phyloP scores from a whole-genome alignment of 1,140 invertebrate genomes.

The Sycophila sp. region DNA sequence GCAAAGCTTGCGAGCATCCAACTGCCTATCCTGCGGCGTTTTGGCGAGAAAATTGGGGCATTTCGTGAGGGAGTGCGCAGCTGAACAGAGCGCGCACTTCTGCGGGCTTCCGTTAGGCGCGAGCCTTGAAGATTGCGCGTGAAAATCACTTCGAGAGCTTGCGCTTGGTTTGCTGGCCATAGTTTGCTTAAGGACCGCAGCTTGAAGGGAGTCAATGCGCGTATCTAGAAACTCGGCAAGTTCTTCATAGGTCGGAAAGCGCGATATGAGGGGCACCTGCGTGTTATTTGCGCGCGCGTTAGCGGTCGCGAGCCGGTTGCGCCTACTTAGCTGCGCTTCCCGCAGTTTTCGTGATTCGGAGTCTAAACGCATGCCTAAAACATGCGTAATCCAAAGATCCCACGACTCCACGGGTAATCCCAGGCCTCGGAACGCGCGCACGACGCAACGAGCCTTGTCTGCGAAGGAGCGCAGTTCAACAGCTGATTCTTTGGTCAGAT shows the following conservation, averaged over 20 bases:
- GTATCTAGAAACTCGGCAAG: constrained; percentile 1
- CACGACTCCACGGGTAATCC: neutral
- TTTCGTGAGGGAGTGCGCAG: neutral
- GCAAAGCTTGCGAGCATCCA: neutral
- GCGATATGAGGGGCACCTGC: neutral
- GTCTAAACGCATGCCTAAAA: neutral
- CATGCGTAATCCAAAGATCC: neutral
- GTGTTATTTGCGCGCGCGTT: neutral
- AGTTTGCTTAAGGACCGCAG: neutral
- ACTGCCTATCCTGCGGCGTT: neutral
- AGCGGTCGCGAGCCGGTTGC: neutral
- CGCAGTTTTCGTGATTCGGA: constrained; percentile 2
- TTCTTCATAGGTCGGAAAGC: neutral
- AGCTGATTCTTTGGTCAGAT: neutral
- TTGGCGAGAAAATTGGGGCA: neutral
- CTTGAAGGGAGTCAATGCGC: neutral
- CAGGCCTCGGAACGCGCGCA: neutral
- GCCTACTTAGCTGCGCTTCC: neutral
- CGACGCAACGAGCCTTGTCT: neutral
- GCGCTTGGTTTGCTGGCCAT: neutral
- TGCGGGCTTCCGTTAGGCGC: neutral
- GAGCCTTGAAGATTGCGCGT: neutral
- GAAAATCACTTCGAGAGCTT: neutral
- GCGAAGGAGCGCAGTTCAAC: neutral
- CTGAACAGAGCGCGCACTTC: neutral